phyloP scores from a whole-genome alignment of 2,888 invertebrate genomes.

The Rhamnusium bicolor region DNA sequence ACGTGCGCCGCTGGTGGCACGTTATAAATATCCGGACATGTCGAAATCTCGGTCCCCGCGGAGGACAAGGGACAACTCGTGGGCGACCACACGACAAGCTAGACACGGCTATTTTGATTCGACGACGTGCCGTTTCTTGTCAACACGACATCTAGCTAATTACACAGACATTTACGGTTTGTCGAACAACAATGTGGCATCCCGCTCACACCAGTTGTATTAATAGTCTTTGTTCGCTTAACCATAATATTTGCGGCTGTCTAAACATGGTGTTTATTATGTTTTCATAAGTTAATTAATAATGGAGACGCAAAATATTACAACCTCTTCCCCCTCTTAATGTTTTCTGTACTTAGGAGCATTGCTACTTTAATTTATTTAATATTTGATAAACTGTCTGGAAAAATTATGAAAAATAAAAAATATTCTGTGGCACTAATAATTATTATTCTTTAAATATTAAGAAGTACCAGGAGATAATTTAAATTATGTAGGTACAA shows the following conservation, averaged over 20 bases:
- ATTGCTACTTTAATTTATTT: too few relatives aligned
- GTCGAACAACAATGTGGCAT: constrained; percentile 46
- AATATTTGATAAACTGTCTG: too few relatives aligned
- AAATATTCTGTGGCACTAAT: too few relatives aligned
- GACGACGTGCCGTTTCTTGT: constrained; percentile 42
- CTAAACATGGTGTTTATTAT: constrained; percentile 13
- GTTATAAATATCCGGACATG: constrained; percentile 26
- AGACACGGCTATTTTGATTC: constrained; percentile 49
- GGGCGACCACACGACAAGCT: constrained; percentile 44
- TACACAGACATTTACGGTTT: constrained; percentile 50
- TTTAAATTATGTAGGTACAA: too few relatives aligned
- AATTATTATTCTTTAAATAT: too few relatives aligned
- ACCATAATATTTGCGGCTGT: constrained; percentile 22
- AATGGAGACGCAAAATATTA: not conserved
- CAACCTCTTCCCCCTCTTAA: not conserved
- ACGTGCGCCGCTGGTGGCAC: constrained; percentile 7
- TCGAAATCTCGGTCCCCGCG: constrained; percentile 17
- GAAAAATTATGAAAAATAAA: too few relatives aligned
- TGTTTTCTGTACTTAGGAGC: too few relatives aligned
- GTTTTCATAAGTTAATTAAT: constrained; percentile 27
- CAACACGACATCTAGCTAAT: constrained; percentile 50
- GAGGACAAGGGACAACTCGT: constrained; percentile 32
- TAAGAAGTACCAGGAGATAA: too few relatives aligned
- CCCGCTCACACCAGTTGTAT: constrained; percentile 39
- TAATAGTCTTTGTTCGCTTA: constrained; percentile 39